phyloP scores from a whole-genome alignment of 2,888 invertebrate genomes.

The Andrena marginata region DNA sequence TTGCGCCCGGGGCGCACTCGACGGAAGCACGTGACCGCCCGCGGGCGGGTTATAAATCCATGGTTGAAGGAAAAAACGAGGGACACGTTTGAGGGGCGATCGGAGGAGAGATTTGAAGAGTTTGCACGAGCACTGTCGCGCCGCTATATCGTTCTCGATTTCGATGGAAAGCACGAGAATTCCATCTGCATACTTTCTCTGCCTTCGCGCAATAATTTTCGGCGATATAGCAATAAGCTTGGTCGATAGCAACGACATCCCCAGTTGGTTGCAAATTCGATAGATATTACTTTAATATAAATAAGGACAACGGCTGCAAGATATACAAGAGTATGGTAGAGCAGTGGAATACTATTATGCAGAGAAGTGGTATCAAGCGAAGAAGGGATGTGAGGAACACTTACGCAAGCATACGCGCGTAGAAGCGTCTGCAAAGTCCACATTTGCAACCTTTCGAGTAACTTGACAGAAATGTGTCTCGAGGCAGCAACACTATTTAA shows the following conservation, averaged over 20 bases:
- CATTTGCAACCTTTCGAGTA: background rate
- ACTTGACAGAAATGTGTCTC: background rate
- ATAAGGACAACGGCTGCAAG: too few relatives aligned
- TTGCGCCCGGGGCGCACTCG: conserved; percentile 43
- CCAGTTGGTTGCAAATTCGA: too few relatives aligned
- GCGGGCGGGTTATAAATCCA: conserved; percentile 41
- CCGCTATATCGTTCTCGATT: too few relatives aligned
- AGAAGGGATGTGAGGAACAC: background rate
- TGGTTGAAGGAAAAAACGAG: conserved; percentile 10
- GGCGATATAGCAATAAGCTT: too few relatives aligned
- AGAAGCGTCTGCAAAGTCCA: background rate
- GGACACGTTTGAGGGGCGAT: background rate
- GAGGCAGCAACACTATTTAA: background rate
- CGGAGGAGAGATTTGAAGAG: conserved; percentile 20
- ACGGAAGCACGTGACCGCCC: conserved; percentile 45
- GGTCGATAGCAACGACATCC: too few relatives aligned
- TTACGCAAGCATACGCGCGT: background rate
- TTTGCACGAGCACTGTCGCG: background rate
- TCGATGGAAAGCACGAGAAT: too few relatives aligned
- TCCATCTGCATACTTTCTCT: too few relatives aligned
- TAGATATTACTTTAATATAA: too few relatives aligned
- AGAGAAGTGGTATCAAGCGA: too few relatives aligned
- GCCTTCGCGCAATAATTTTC: too few relatives aligned
- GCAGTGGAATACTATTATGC: too few relatives aligned
- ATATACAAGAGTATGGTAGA: too few relatives aligned